Conservation (phyloP, 2,888 invertebrate genomes). For the Athalia rosae region DNA sequence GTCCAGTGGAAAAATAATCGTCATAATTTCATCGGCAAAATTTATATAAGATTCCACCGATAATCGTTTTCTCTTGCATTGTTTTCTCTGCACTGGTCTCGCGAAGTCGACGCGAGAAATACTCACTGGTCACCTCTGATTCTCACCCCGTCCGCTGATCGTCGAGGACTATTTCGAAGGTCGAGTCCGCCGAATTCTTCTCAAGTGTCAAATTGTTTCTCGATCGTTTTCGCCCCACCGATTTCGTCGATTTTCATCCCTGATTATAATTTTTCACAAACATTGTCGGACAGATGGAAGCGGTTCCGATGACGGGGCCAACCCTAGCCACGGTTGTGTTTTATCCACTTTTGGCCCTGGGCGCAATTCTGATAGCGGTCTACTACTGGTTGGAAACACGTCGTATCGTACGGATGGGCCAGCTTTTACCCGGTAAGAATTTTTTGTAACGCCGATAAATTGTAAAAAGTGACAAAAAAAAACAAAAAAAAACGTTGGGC, state of each 20-base stretch:
- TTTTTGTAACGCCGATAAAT: not conserved
- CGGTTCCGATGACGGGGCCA: conserved; percentile 55
- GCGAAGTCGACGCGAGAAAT: not conserved
- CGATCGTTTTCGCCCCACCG: too few relatives aligned
- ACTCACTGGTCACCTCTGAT: not conserved
- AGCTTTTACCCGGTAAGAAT: conserved; percentile 65
- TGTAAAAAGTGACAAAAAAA: not conserved
- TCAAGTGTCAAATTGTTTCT: not conserved
- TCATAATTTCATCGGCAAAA: not conserved
- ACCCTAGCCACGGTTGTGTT: conserved; percentile 60
- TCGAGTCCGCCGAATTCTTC: too few relatives aligned
- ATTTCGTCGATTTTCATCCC: too few relatives aligned
- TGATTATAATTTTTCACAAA: not conserved
- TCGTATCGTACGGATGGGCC: conserved; percentile 60
- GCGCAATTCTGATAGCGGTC: conserved; percentile 60
- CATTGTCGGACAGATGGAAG: conserved; percentile 57
- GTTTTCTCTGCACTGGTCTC: not conserved
- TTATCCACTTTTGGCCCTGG: conserved; percentile 63
- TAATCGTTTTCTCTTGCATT: not conserved
- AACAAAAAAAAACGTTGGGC: not conserved
- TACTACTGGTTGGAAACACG: conserved; percentile 66
- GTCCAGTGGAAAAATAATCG: not conserved
- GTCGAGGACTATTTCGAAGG: too few relatives aligned
- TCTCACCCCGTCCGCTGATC: too few relatives aligned
- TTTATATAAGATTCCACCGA: conserved; percentile 14